A percentile compares a stretch with the other conserved stretches of the same genome.
phyloP scores from a whole-genome alignment of 2,797 vertebrate genomes.

The Cynopterus sphinx region DNA sequence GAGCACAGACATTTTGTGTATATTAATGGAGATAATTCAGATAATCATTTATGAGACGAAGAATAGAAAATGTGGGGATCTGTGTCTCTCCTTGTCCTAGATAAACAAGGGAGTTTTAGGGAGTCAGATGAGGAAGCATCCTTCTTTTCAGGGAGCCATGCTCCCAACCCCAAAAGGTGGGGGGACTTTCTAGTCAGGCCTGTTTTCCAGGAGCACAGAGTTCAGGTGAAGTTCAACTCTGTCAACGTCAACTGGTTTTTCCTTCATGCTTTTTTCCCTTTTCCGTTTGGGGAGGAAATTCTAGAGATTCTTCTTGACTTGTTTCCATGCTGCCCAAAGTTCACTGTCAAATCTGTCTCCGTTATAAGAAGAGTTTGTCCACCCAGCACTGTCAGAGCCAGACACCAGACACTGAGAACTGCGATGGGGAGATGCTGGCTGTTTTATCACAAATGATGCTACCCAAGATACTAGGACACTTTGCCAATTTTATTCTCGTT shows the following conservation, averaged over 20 bases:
- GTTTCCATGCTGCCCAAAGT: background rate
- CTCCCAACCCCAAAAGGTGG: background rate
- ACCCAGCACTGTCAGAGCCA: background rate
- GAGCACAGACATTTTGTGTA: background rate
- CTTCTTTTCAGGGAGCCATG: background rate
- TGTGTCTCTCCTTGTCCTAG: background rate
- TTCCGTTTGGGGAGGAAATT: background rate
- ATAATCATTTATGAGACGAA: background rate
- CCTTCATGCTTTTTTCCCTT: background rate
- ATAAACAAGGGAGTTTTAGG: background rate
- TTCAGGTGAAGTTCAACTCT: background rate
- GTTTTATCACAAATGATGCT: background rate
- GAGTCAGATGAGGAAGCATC: background rate
- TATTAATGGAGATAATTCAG: background rate
- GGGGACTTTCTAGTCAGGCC: rapidly evolving
- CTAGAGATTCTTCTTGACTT: background rate
- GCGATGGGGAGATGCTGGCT: background rate
- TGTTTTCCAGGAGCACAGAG: background rate
- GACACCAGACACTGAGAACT: background rate
- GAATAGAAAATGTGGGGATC: too few species aligned
- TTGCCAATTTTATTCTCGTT: background rate
- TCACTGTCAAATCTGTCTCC: background rate
- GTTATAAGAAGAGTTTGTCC: too few species aligned
- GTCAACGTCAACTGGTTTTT: background rate
- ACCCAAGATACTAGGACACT: background rate